Base-by-base conservation (phyloP, 2,888 invertebrate species). In the Zhuqinia jingwanae region DNA sequence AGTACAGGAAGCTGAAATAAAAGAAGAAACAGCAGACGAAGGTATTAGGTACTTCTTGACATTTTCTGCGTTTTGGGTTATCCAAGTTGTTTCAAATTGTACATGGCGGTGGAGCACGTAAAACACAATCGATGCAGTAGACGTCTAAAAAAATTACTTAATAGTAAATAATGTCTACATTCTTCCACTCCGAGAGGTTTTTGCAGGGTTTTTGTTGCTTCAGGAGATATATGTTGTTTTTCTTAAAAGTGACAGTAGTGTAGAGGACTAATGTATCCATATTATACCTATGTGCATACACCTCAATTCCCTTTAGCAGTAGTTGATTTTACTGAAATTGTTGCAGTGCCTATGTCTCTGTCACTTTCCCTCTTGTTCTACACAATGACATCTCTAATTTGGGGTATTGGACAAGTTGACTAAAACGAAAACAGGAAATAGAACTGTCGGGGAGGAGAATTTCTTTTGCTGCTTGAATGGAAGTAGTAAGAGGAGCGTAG, bases 311-410 rank as follows among this genome's bases (percentile, higher is more conserved):
- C n/a, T n/a, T n/a, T n/a, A n/a, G n/a, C n/a, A n/a, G n/a, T n/a
- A n/a, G n/a, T n/a, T n/a, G n/a, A 22, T 60, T 63, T 30, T 30
- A 63, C 17, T 30, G 17, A 63, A 63, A 30, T 63, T 63, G 27
- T 63, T 42, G 65, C 20, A 3, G 8, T 3, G 8, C 36, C 5
- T 65, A 36, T 65, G 65, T 65, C 42, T 65, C 3, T 80, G 80
- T 68, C 68, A 80, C 53, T 68, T 81, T 58, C 36, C 20, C 81
- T 50, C 58, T 82, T 56, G 53, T 70, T 25, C 50, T 53, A 6
- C 30, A 27, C 20, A 83, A 47, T 83, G 75, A 76, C 76, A 83
- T 60, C 65, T 76, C 76, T 60, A 75, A 83, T 83, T 83, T 75
- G 60, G 63, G 56, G 22, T 42, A 65, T 42, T 42, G 30, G 60